Conservation (phyloP, 1,140 invertebrate species). For the Drosophila repleta region DNA sequence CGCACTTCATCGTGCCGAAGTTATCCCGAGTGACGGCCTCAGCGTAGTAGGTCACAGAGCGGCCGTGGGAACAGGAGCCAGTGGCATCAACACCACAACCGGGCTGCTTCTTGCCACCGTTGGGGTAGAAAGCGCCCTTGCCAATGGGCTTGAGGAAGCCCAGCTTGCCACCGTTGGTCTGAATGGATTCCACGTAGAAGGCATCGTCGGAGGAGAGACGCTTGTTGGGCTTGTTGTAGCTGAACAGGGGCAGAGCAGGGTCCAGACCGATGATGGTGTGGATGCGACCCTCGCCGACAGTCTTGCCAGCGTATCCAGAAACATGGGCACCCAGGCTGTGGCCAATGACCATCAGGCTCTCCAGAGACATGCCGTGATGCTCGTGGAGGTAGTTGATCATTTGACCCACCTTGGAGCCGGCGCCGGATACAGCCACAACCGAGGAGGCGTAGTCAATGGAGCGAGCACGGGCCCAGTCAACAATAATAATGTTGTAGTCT, state of each 20-base stretch:
- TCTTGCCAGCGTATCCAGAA: conserved; percentile 85
- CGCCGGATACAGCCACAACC: conserved; percentile 83
- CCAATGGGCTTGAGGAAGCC: conserved; percentile 85
- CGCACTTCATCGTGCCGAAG: conserved; percentile 48
- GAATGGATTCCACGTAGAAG: conserved; percentile 88
- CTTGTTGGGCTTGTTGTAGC: conserved; percentile 75
- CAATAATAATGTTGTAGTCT: conserved; percentile 85
- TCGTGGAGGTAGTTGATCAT: conserved; percentile 84
- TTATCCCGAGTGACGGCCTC: conserved; percentile 53
- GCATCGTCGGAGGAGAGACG: conserved; percentile 88
- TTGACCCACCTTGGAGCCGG: conserved; percentile 84
- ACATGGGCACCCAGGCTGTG: conserved; percentile 89
- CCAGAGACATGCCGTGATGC: conserved; percentile 83
- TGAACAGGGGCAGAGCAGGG: conserved; percentile 84
- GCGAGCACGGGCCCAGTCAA: conserved; percentile 84
- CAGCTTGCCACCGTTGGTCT: conserved; percentile 87
- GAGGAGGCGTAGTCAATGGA: conserved; percentile 79
- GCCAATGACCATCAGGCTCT: conserved; percentile 86
- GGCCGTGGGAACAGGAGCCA: conserved; percentile 76
- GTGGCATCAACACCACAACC: conserved; percentile 84
- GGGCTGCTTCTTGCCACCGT: conserved; percentile 85
- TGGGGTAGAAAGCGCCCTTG: conserved; percentile 85
- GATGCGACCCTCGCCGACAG: conserved; percentile 48
- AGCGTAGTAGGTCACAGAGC: conserved; percentile 61
- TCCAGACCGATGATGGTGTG: conserved; percentile 85